phyloP scores from a whole-genome alignment of 2,888 invertebrate species.

The Himalopsyche japonica region DNA sequence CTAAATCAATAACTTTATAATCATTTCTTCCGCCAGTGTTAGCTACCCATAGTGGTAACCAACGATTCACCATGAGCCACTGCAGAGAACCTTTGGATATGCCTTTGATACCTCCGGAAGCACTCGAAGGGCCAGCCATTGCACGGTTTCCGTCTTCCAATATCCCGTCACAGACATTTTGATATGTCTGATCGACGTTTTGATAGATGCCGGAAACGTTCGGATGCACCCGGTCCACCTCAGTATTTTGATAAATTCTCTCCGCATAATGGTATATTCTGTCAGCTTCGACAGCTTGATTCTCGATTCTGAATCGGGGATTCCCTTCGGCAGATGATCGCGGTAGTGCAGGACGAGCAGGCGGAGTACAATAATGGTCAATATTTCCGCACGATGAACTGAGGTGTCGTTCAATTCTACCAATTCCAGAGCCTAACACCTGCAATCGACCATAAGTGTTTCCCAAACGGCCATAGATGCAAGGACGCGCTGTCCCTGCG shows the following conservation, averaged over 20 bases:
- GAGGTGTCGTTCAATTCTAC: slow-evolving; percentile 63
- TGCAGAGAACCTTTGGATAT: slow-evolving; percentile 67
- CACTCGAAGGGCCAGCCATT: slow-evolving; percentile 42
- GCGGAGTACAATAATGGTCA: slow-evolving; percentile 54
- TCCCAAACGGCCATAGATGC: slow-evolving; percentile 48
- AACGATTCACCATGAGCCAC: slow-evolving; percentile 69
- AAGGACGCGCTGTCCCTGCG: slow-evolving; percentile 17
- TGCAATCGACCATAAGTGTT: slow-evolving; percentile 60
- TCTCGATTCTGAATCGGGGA: slow-evolving; percentile 46
- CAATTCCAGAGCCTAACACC: slow-evolving; percentile 60
- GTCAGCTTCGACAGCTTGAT: slow-evolving; percentile 51
- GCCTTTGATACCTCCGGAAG: slow-evolving; percentile 47
- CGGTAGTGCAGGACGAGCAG: slow-evolving; percentile 45
- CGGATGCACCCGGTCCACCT: slow-evolving; percentile 40
- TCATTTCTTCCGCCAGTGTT: slow-evolving; percentile 59
- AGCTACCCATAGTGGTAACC: slow-evolving; percentile 67
- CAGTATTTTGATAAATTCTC: slow-evolving; percentile 50
- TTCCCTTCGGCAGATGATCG: slow-evolving; percentile 39
- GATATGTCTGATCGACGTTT: background rate
- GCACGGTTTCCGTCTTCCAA: slow-evolving; percentile 45
- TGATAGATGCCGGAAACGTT: background rate
- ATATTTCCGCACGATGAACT: slow-evolving; percentile 70
- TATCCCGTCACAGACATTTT: slow-evolving; percentile 6
- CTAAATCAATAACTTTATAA: slow-evolving; percentile 57
- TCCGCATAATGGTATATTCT: slow-evolving; percentile 52